Evolutionary conservation across 2,797 vertebrate species (phyloP), one percentile per base, ranked within the genome.

Genomic region (Spinus olivaceus): DNA sequence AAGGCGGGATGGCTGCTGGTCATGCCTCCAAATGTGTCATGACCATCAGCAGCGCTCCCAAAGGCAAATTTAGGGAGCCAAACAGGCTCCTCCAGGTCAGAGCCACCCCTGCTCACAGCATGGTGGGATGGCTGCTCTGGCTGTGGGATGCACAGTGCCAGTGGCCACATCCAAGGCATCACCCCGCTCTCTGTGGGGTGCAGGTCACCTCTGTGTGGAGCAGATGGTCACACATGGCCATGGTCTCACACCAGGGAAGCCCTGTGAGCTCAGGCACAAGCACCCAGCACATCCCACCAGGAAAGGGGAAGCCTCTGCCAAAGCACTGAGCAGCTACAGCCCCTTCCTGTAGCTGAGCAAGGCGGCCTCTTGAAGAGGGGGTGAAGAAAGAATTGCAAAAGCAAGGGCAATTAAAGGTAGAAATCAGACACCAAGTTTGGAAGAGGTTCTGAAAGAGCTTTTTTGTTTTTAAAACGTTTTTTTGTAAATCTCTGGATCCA

Each of bases 351-450:
- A 81, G 44, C 9, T 47, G 39, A 63, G 54, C 66, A 76, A 79
- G 37, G 66, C 4, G 0, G 78, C 73, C 53, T 86, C 79, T 59
- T 12, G 32, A 73, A 82, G 15, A 51, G 37, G 30, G 39, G 35
- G 50, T 0, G 0, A 72, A 61, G 70, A 79, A 94, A 76, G 37
- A 78, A 83, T 17, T 81, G 87, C 54, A 81, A 90, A 93, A 67
- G 44, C 70, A 60, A 94, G 9, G 25, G 51, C 46, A 94, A 59
- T 76, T 84, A 78, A 94, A 91, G 96, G 88, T 88, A 81, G 86
- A 90, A 89, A 93, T 90, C 84, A 90, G 83, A 88, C 74, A 93
- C 71, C 83, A 87, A 67, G 66, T 87, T 87, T 95, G 88, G 94
- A 95, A 86, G 51, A 87, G 50, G 82, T 81, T 92, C 92, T 93